Percentiles rank a stretch among this genome's conserved stretches.
Evolutionary conservation across 2,797 vertebrate species (phyloP).

Genomic region (Enteromius treurensis): DNA sequence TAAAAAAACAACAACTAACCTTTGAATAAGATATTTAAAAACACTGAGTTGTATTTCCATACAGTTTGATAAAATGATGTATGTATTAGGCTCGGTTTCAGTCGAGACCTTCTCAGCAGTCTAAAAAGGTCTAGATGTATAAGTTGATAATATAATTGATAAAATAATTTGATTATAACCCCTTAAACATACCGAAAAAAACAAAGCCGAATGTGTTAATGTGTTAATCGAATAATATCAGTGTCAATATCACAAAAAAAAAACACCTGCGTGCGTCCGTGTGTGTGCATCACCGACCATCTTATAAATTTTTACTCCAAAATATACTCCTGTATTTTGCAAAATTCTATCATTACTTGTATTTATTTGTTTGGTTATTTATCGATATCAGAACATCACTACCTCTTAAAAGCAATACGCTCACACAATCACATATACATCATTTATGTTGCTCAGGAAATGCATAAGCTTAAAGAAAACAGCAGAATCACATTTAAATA

Average conservation of each 20-base stretch:
- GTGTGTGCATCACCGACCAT: neutral
- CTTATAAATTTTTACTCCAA: neutral
- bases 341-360: neutral
- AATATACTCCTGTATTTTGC: neutral
- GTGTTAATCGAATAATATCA: constrained; percentile 14
- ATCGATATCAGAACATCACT: neutral
- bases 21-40: neutral
- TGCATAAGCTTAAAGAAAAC: constrained; percentile 19
- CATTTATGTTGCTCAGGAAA: neutral
- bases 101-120: neutral
- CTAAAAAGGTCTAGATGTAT: neutral
- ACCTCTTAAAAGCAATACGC: constrained; percentile 6
- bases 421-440: neutral
- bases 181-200: neutral
- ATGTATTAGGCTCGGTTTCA: constrained; percentile 9
- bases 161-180: neutral
- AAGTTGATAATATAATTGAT: neutral
- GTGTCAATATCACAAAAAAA: constrained; percentile 1
- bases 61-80: neutral
- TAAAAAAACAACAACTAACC: neutral
- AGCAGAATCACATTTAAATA: constrained; percentile 27
- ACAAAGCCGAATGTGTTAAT: neutral
- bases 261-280: constrained; percentile 36
- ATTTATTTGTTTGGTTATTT: neutral
- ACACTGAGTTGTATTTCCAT: neutral